Conservation (phyloP, 2,113 vertebrate genomes). For the Falco punctatus region DNA sequence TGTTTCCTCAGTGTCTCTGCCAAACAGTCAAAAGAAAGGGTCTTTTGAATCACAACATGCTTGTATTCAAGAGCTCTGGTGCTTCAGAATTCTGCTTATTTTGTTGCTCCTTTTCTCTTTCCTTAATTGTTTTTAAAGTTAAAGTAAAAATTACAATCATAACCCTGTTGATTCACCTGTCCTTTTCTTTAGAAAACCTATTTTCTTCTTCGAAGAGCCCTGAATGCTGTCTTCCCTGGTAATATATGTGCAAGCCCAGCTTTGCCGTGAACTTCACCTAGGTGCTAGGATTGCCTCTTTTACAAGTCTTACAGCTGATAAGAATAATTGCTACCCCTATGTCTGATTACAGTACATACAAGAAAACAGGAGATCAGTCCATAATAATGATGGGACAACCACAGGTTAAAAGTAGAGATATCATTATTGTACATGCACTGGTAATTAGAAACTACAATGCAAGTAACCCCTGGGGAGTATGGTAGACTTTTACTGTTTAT, state of each 20-base stretch:
- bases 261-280: background rate
- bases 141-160: background rate
- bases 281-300: background rate
- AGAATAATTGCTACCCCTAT: background rate
- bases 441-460: background rate
- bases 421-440: background rate
- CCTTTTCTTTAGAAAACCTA: background rate
- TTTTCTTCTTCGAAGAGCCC: background rate
- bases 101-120: background rate
- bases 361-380: background rate
- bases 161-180: background rate
- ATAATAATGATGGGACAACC: background rate
- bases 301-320: background rate
- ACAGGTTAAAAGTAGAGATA: background rate
- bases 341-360: background rate
- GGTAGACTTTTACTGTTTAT: background rate
- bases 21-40: conserved; percentile 38
- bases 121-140: background rate
- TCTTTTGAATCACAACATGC: background rate
- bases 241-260: background rate
- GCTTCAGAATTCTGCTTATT: background rate
- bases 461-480: background rate
- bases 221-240: background rate
- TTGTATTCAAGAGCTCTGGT: background rate
- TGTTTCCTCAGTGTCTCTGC: conserved; percentile 42